Base-by-base conservation (phyloP, 2,888 invertebrate species). In the Rhingia campestris region DNA sequence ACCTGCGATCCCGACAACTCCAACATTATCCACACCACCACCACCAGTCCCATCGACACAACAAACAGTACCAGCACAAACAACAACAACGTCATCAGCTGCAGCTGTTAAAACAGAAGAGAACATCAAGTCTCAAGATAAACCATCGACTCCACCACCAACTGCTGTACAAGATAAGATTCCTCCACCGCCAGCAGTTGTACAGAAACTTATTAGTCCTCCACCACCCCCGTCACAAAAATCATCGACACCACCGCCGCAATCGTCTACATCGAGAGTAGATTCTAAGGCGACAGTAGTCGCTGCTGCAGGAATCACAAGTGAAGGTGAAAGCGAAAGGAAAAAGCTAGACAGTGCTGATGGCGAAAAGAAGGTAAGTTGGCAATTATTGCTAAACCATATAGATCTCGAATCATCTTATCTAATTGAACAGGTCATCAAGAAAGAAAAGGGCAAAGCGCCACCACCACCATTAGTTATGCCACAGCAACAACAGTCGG, bases 401-500 rank as follows among this genome's bases (percentile, higher is more conserved):
- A 58, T 2, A 9, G 59, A 30, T 53, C 59, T 43, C 39, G n/a
- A 9, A 30, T 32, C n/a, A 7, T 10, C 22, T 75, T 88, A 14
- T 56, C 63, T 70, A 66, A 12, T 88, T 22, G 22, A 22, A 2
- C 22, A 95, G 95, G 93, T 94, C 89, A 94, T 95, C 82, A 96
- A 95, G 91, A 95, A 95, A 90, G 96, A 96, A 88, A 96, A 97
- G 91, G 96, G 96, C 80, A 96, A 96, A 77, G 96, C 96, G 53
- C 96, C 96, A 9, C 94, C 94, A 73, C 96, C 96, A 33, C 92
- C 92, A 32, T 90, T 91, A 32, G 91, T 91, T 4, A 88, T 91
- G 30, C 90, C 91, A 22, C 80, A 54, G 30, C 77, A 74, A 14
- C 61, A 63, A 43, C 69, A 79, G 43, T 32, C 70, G 14, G 58